Evolutionary conservation across 2,797 vertebrate species (phyloP).

Genomic region (Lagothrix lagotricha): DNA sequence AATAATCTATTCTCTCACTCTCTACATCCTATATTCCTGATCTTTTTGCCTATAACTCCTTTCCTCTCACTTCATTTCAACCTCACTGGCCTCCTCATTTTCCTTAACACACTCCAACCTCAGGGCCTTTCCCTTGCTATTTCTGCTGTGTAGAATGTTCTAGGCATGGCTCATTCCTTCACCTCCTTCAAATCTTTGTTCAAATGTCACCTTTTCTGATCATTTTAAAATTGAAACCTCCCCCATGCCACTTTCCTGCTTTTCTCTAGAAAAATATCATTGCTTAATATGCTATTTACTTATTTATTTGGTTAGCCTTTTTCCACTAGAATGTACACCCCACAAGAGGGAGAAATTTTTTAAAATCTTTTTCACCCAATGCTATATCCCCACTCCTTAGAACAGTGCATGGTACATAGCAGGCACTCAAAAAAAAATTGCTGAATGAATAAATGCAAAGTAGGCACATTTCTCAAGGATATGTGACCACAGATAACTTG

Average conservation of each 20-base stretch:
- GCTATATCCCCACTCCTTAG: neutral
- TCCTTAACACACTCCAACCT: neutral
- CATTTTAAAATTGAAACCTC: neutral
- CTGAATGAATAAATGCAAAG: neutral
- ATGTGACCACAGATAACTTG: neutral
- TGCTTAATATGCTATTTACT: neutral
- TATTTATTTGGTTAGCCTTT: neutral
- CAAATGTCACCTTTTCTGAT: neutral
- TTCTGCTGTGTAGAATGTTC: neutral
- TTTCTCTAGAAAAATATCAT: neutral
- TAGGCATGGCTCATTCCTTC: neutral
- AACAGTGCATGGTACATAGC: neutral
- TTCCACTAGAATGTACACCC: neutral
- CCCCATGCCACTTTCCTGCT: neutral
- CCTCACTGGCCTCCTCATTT: neutral
- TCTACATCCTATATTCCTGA: neutral
- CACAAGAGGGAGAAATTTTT: neutral
- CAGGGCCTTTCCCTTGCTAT: neutral
- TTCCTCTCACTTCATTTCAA: neutral
- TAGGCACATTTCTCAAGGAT: neutral
- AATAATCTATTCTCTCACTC: neutral
- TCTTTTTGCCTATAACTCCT: neutral
- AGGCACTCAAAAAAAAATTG: neutral
- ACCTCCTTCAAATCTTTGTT: neutral
- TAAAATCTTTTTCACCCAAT: neutral